Evolutionary conservation across 1,140 invertebrate species (phyloP).

Genomic region (Babylonia areolata): DNA sequence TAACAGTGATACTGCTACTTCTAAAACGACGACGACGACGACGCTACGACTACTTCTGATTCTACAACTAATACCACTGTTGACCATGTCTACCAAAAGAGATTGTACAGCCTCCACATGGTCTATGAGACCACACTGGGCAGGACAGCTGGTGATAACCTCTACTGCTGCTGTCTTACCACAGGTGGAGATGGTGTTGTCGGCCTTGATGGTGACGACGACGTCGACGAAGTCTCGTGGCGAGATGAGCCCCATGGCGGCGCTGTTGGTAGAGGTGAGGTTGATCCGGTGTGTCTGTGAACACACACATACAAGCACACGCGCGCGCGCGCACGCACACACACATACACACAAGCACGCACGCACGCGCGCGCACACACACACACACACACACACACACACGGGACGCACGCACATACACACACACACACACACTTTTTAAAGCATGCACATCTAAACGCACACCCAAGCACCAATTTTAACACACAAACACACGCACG

Average conservation of each 20-base stretch:
- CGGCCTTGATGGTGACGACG: slow-evolving; percentile 57
- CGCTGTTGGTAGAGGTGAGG: slow-evolving; percentile 63
- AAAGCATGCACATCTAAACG: too few species aligned
- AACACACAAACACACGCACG: neutral
- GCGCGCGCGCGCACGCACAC: neutral
- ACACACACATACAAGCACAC: neutral
- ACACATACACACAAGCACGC: slow-evolving; percentile 3
- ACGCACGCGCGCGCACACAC: neutral
- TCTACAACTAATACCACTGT: too few species aligned
- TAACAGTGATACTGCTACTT: too few species aligned
- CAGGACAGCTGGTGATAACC: too few species aligned
- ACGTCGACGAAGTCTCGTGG: slow-evolving; percentile 69
- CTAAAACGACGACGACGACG: too few species aligned
- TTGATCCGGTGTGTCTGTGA: slow-evolving; percentile 58
- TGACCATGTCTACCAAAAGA: too few species aligned
- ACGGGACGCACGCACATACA: neutral
- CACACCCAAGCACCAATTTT: neutral
- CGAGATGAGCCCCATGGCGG: slow-evolving; percentile 69
- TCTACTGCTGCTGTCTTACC: slow-evolving; percentile 50
- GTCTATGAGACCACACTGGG: too few species aligned
- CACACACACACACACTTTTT: slow-evolving; percentile 11
- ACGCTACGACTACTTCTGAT: too few species aligned
- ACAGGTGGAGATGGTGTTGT: slow-evolving; percentile 62
- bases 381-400: neutral
- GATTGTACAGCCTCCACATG: too few species aligned